Evolutionary conservation across 2,888 invertebrate species (phyloP).

Genomic region (Rhaphigaster nebulosa): DNA sequence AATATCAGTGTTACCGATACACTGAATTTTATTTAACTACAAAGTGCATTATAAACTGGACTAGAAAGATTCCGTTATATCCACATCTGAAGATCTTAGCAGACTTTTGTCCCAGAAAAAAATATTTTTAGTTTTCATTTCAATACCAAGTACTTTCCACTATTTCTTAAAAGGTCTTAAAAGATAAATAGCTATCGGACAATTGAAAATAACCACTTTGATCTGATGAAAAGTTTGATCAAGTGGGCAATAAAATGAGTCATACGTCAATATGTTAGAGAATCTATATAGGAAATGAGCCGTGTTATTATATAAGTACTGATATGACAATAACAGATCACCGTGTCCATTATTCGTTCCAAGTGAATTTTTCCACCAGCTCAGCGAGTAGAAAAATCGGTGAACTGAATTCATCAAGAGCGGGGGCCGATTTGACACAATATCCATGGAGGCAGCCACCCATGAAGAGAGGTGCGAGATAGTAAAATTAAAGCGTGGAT

Average conservation of each 20-base stretch:
- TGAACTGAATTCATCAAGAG: not conserved
- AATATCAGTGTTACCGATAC: no score
- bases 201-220: no score
- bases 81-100: no score
- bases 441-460: not conserved
- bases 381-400: not conserved
- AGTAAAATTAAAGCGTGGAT: not conserved
- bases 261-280: not conserved
- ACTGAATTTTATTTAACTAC: no score
- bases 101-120: no score
- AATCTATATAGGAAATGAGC: not conserved
- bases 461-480: not conserved
- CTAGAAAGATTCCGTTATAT: no score
- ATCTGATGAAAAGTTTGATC: not conserved
- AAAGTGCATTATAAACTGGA: no score
- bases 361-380: not conserved
- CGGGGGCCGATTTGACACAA: not conserved
- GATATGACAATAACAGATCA: not conserved
- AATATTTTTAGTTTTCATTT: no score
- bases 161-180: no score
- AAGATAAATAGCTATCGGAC: no score
- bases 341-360: not conserved
- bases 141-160: no score
- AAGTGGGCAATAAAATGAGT: not conserved
- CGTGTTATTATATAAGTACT: not conserved